Evolutionary conservation across 2,113 vertebrate genomes (phyloP).

Genomic region (Campylorhamphus procurvoides): DNA sequence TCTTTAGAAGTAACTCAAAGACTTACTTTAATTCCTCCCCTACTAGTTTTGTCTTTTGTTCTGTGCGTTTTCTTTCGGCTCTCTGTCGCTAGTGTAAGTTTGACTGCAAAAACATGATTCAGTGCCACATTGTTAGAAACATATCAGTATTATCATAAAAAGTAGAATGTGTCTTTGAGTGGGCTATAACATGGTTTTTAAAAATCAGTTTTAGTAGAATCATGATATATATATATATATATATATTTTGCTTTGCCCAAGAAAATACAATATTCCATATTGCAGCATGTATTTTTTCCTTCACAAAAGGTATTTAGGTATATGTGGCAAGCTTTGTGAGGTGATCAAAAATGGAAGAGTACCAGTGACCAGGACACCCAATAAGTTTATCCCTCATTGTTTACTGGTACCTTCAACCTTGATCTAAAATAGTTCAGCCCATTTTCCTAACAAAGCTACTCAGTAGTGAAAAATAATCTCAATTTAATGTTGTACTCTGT

Average conservation of each 20-base stretch:
- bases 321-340: not conserved
- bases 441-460: not conserved
- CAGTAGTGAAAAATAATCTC: not conserved
- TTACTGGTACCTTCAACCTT: not conserved
- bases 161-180: not conserved
- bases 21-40: not conserved
- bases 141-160: not conserved
- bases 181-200: not conserved
- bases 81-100: not conserved
- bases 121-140: not conserved
- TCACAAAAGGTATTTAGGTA: not conserved
- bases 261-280: not conserved
- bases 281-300: not conserved
- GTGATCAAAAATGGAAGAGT: not conserved
- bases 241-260: not conserved
- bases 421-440: not conserved
- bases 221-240: not conserved
- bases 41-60: not conserved
- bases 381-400: not conserved
- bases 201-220: not conserved
- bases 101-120: not conserved
- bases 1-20: not conserved
- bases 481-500: not conserved
- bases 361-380: not conserved
- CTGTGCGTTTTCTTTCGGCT: not conserved